Evolutionary conservation across 2,113 vertebrate genomes (phyloP).

Genomic region (Gobius niger): DNA sequence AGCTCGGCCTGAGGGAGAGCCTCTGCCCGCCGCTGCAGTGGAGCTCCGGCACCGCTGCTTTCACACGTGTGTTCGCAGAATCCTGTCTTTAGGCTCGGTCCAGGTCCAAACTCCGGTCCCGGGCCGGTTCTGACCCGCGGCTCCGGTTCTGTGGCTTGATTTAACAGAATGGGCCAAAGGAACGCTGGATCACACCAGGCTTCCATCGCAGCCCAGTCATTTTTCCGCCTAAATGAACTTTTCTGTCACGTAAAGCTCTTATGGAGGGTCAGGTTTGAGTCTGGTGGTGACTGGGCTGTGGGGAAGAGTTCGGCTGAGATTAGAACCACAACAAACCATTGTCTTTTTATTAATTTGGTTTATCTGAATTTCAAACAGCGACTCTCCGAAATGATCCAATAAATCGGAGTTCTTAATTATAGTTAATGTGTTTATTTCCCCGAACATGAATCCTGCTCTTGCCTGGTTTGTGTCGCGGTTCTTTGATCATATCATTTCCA

Average conservation of each 20-base stretch:
- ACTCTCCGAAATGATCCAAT: too few relatives aligned
- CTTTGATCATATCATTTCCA: too few relatives aligned
- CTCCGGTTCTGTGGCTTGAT: neutral
- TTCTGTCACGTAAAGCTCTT: neutral
- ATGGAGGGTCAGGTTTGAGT: neutral
- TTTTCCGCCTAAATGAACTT: neutral
- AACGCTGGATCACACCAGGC: neutral
- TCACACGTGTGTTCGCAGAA: neutral
- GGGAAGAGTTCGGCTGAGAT: neutral
- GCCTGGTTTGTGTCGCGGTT: too few relatives aligned
- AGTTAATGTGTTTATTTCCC: too few relatives aligned
- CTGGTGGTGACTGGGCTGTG: neutral
- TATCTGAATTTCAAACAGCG: neutral
- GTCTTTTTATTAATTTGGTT: neutral
- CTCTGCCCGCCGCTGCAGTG: conserved; percentile 9
- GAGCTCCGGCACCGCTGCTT: conserved; percentile 25
- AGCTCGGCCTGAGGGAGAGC: conserved; percentile 37
- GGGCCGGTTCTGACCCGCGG: neutral
- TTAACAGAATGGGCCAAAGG: neutral
- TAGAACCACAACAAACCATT: neutral
- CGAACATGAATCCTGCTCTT: too few relatives aligned
- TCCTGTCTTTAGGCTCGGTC: neutral
- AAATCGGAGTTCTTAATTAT: too few relatives aligned
- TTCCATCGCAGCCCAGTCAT: neutral
- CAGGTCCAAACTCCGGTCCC: neutral